Conservation (phyloP, 1,140 invertebrate genomes). For the Papilio machaon region DNA sequence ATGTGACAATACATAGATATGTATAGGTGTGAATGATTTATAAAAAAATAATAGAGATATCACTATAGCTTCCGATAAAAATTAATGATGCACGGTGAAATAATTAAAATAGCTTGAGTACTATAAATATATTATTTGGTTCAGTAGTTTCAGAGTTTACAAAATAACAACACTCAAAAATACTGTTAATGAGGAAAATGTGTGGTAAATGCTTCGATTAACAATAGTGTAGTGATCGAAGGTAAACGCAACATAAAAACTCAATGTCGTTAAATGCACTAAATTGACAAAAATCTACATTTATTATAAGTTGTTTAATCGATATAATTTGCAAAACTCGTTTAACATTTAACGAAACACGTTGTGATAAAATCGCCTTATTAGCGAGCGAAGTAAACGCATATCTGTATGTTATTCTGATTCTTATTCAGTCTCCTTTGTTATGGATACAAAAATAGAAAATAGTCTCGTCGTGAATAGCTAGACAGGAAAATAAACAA, state of each 20-base stretch:
- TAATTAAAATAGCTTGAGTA: background rate
- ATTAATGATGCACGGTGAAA: too few species aligned
- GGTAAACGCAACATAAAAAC: background rate
- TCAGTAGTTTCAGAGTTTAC: background rate
- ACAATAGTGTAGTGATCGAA: background rate
- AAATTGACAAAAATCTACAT: background rate
- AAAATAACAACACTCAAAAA: background rate
- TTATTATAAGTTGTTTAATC: constrained; percentile 1
- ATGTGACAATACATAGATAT: background rate
- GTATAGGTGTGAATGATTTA: background rate
- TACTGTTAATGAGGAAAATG: background rate
- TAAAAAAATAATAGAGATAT: background rate
- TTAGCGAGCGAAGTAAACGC: background rate
- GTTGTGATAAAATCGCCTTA: background rate
- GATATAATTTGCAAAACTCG: background rate
- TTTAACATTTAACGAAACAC: background rate
- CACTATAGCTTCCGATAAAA: background rate
- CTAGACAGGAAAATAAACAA: constrained; percentile 46
- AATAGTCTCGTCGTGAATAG: constrained; percentile 32
- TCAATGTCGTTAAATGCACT: background rate
- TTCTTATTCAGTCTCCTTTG: constrained; percentile 9
- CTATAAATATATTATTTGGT: background rate
- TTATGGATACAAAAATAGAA: constrained; percentile 21
- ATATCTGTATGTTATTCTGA: background rate
- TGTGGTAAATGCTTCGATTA: background rate